These are phyloP conservation scores for Eristalis pertinax DNA, from an alignment of 2,888 invertebrate genomes.

Conservation along the genomic window DNA sequence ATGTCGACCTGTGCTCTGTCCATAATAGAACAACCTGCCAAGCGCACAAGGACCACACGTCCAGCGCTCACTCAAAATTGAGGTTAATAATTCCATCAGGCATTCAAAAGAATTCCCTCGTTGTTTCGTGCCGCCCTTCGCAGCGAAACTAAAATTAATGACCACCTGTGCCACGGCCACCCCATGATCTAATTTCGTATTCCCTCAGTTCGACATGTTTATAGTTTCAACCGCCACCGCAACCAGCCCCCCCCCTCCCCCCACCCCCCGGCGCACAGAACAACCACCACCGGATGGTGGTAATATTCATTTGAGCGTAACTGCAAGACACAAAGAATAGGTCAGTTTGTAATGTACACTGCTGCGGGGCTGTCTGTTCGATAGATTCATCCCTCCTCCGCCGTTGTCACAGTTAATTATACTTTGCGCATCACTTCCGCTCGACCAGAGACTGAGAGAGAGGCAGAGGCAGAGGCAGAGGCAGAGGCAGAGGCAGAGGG, in stretches of 20 bases:
- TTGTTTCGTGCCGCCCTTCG: no score
- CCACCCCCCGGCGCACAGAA: background rate
- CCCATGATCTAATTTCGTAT: background rate
- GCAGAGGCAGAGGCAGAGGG: no score
- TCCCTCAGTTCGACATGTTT: background rate
- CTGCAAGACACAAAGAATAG: background rate
- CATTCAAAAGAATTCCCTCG: no score
- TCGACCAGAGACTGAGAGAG: no score
- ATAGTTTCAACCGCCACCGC: background rate
- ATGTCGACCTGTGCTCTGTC: no score
- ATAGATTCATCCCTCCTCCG: background rate
- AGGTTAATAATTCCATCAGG: no score
- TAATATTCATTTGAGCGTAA: background rate
- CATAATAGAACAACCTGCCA: no score
- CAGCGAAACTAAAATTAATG: no score
- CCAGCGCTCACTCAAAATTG: no score
- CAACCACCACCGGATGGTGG: background rate
- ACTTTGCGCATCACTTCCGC: background rate
- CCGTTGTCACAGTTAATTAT: background rate
- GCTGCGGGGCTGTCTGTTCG: background rate
- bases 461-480: no score
- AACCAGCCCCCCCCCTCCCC: background rate
- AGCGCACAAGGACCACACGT: no score
- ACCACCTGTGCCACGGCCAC: background rate
- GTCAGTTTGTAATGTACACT: background rate